A percentile compares a stretch with the other conserved stretches of the same genome.
Evolutionary conservation across 2,888 invertebrate genomes (phyloP).

Genomic region (Pinctada fucata): DNA sequence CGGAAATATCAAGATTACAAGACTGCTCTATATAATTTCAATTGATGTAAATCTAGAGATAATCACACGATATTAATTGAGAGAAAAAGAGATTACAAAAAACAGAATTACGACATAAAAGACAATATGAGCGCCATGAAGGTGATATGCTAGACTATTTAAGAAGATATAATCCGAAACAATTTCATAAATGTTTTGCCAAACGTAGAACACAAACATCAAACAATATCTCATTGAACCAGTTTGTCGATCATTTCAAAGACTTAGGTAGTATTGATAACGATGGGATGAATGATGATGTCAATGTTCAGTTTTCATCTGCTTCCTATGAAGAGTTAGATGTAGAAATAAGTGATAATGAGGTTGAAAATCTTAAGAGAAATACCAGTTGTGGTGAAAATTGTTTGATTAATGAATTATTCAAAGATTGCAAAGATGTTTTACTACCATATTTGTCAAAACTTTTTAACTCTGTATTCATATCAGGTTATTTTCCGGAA

Average conservation of each 20-base stretch:
- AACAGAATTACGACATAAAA: not conserved
- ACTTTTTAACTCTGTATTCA: constrained; percentile 31
- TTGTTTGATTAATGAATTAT: constrained; percentile 32
- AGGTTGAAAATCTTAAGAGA: constrained; percentile 2
- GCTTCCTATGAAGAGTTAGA: constrained; percentile 1
- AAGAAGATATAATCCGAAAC: constrained; percentile 7
- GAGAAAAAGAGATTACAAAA: not conserved
- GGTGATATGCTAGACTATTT: not conserved
- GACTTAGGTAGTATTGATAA: not conserved
- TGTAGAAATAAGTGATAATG: not conserved
- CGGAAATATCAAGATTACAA: not conserved
- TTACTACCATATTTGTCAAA: constrained; percentile 16
- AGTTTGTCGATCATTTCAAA: not conserved
- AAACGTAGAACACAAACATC: no score
- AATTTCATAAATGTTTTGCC: constrained; percentile 9
- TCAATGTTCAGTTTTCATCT: not conserved
- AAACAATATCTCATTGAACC: not conserved
- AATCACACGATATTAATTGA: not conserved
- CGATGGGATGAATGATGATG: not conserved
- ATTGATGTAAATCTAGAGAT: not conserved
- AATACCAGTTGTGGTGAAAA: constrained; percentile 19
- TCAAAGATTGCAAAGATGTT: constrained; percentile 31
- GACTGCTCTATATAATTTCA: not conserved
- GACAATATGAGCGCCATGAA: not conserved
- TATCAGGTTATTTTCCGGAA: constrained; percentile 20